Evolutionary conservation across 2,113 vertebrate genomes (phyloP), one percentile per base, ranked within the genome.

Genomic region (Phodopus roborovskii): DNA sequence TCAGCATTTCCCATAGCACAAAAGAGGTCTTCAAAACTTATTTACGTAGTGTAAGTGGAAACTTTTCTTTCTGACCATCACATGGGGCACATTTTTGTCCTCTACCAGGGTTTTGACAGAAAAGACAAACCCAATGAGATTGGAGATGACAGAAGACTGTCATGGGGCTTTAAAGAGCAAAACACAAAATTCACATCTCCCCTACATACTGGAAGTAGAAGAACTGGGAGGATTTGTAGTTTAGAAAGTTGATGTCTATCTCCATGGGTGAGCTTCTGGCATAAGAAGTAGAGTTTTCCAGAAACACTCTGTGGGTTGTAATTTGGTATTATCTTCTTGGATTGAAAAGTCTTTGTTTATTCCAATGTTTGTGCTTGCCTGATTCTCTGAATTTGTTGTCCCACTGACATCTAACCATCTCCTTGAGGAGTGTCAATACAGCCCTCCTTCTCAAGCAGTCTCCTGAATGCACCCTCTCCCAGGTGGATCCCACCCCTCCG

Each of bases 251-350:
- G n/a, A 15, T 89, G 8, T 20, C 0, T 50, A 22, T 91, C 60
- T 91, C 45, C 5, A 13, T 1, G 19, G 36, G 16, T 66, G 39
- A 82, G n/a, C 28, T 79, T 92, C 45, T 73, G 39, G 82, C 8
- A 50, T 48, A 68, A 77, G 30, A 88, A 87, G 86, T 58, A n/a
- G 22, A 60, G 13, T 42, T 92, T 93, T 86, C 66, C 64, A 68
- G 66, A 94, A 88, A 39, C 42, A n/a, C 12, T 60, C 24, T 12
- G 7, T 22, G 50, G 56, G 42, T n/a, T 30, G 82, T 83, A 53
- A 85, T 91, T 91, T 87, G 77, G 56, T 30, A 16, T 89, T 60
- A 60, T 91, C 85, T 90, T 92, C 85, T 73, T 84, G n/a, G 78
- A 64, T 39, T 36, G 56, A 64, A 86, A 84, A 84, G 45, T n/a